Evolutionary conservation across 2,797 vertebrate species (phyloP).

Genomic region (Diceros bicornis): DNA sequence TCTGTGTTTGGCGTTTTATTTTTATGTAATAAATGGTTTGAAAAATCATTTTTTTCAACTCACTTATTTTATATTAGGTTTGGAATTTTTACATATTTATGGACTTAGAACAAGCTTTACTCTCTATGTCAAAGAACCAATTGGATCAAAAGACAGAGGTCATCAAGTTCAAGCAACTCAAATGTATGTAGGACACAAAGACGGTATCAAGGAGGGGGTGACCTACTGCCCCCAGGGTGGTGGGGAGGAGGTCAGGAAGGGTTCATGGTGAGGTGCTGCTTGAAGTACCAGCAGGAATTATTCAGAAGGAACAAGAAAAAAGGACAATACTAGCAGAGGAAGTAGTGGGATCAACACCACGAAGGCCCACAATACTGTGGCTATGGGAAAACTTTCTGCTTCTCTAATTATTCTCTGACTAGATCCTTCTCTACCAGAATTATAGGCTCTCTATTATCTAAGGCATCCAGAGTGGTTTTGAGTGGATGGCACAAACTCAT

Average conservation of each 20-base stretch:
- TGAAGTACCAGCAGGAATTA: not conserved
- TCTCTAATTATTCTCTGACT: not conserved
- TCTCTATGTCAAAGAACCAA: not conserved
- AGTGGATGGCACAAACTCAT: not conserved
- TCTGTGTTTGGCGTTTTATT: not conserved
- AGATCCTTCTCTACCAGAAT: not conserved
- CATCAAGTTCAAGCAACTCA: not conserved
- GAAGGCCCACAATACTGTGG: not conserved
- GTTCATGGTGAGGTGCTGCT: not conserved
- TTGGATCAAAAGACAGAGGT: not conserved
- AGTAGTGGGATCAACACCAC: not conserved
- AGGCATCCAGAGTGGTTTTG: not conserved
- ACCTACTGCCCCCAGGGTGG: not conserved
- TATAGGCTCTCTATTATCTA: not conserved
- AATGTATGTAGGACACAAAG: not conserved
- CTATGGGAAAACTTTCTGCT: not conserved
- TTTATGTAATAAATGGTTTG: not conserved
- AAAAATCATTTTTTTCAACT: not conserved
- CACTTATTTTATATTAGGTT: slow-evolving; percentile 9
- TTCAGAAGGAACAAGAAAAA: not conserved
- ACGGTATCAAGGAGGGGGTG: not conserved
- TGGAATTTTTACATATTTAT: not conserved
- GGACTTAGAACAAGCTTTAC: slow-evolving; percentile 9
- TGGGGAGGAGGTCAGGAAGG: not conserved
- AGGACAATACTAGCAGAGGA: not conserved